Evolutionary conservation across 2,113 vertebrate species (phyloP).

Genomic region (Otocyon megalotis): DNA sequence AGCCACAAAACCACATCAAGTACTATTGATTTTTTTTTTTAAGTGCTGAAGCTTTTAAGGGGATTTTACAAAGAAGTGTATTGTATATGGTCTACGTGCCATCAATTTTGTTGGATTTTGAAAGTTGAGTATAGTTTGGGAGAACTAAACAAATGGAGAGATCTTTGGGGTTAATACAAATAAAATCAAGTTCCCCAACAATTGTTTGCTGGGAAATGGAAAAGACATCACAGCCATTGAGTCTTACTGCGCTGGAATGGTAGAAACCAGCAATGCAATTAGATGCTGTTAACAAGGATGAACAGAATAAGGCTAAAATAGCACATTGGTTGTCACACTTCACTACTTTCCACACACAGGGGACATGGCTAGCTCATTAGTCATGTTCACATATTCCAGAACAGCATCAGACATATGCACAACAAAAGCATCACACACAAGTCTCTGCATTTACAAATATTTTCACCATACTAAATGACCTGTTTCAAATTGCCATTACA

Average conservation of each 20-base stretch:
- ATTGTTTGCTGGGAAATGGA: slow-evolving; percentile 77
- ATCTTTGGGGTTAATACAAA: slow-evolving; percentile 84
- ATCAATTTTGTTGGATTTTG: slow-evolving; percentile 81
- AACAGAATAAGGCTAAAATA: slow-evolving; percentile 61
- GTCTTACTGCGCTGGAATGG: slow-evolving; percentile 68
- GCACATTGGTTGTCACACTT: slow-evolving; percentile 62
- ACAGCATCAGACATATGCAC: slow-evolving; percentile 63
- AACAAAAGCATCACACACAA: slow-evolving; percentile 60
- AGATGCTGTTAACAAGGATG: slow-evolving; percentile 59
- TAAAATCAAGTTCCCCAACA: slow-evolving; percentile 73
- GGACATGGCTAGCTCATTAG: slow-evolving; percentile 32
- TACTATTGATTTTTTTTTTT: slow-evolving; percentile 88
- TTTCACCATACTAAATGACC: slow-evolving; percentile 77
- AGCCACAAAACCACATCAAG: slow-evolving; percentile 80
- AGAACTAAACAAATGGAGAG: slow-evolving; percentile 81
- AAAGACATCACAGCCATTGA: slow-evolving; percentile 75
- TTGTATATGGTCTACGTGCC: slow-evolving; percentile 61
- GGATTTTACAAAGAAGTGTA: slow-evolving; percentile 74
- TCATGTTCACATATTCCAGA: slow-evolving; percentile 61
- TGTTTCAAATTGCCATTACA: slow-evolving; percentile 69
- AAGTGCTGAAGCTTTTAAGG: slow-evolving; percentile 87
- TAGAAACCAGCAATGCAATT: slow-evolving; percentile 58
- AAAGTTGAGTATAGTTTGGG: slow-evolving; percentile 76
- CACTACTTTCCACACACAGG: slow-evolving; percentile 61
- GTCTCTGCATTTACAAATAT: slow-evolving; percentile 79